Evolutionary conservation across 1,140 invertebrate species (phyloP).

Genomic region (Drosophila guanche): DNA sequence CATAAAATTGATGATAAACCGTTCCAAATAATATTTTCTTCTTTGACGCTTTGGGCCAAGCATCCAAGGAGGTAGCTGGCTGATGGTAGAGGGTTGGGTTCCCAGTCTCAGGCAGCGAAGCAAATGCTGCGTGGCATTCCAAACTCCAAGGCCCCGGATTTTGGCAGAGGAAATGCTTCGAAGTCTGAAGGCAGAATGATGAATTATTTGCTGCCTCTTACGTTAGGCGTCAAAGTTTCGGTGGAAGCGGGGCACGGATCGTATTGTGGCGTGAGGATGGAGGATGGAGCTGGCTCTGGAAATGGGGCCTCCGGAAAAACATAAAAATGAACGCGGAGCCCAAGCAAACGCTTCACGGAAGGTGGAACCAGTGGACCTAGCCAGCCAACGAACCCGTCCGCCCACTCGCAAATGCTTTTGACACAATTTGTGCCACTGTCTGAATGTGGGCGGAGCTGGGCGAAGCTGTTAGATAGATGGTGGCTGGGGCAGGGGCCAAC

Average conservation of each 20-base stretch:
- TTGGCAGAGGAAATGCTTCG: slow-evolving; percentile 65
- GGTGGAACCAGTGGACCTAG: slow-evolving; percentile 35
- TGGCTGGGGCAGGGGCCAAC: slow-evolving; percentile 6
- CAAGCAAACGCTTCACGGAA: slow-evolving; percentile 70
- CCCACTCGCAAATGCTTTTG: slow-evolving; percentile 63
- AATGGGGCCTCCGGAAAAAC: slow-evolving; percentile 45
- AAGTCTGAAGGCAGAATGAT: slow-evolving; percentile 78
- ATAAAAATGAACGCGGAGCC: slow-evolving; percentile 68
- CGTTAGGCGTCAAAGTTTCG: slow-evolving; percentile 77
- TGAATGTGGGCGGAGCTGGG: slow-evolving; percentile 33
- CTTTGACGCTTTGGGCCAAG: slow-evolving; percentile 38
- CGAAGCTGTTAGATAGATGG: slow-evolving; percentile 1
- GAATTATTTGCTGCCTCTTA: slow-evolving; percentile 81
- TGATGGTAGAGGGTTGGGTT: slow-evolving; percentile 28
- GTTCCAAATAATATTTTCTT: slow-evolving; percentile 80
- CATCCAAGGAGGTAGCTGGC: background rate
- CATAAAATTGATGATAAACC: slow-evolving; percentile 82
- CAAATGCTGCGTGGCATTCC: slow-evolving; percentile 50
- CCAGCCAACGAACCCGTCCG: background rate
- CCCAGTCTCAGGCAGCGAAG: slow-evolving; percentile 1
- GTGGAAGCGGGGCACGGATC: background rate
- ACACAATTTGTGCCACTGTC: slow-evolving; percentile 78
- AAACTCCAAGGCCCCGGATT: slow-evolving; percentile 57
- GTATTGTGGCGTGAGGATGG: background rate
- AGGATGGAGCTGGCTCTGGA: background rate